A percentile compares a stretch with the other conserved stretches of the same genome.
These are phyloP conservation scores for Trypoxylus dichotomus DNA, from an alignment of 1,140 invertebrate genomes.

Conservation along the genomic window DNA sequence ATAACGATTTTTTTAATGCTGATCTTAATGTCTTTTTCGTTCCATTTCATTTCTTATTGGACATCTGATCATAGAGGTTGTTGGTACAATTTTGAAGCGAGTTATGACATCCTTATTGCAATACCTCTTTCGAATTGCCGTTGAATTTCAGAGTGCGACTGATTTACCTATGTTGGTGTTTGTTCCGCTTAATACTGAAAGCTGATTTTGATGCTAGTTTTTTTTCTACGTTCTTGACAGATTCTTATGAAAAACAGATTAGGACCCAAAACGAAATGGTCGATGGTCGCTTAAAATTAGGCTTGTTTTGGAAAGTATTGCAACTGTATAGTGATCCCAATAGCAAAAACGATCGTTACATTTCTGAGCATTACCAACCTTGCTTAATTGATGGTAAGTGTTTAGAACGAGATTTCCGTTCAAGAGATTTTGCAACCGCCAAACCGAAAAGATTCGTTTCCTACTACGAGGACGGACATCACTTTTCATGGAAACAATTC, in stretches of 20 bases:
- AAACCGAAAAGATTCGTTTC: neutral
- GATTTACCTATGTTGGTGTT: neutral
- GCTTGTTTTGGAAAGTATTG: neutral
- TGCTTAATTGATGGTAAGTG: neutral
- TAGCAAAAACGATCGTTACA: neutral
- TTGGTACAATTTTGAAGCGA: neutral
- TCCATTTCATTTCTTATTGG: neutral
- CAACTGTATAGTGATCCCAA: neutral
- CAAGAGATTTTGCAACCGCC: constrained; percentile 27
- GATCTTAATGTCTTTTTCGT: neutral
- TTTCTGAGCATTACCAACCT: neutral
- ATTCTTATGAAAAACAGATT: constrained; percentile 3
- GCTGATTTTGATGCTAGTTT: constrained; percentile 15
- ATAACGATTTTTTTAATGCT: neutral
- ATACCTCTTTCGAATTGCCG: neutral
- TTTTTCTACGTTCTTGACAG: neutral
- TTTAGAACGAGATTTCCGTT: constrained; percentile 7
- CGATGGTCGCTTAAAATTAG: neutral
- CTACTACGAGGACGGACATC: constrained; percentile 4
- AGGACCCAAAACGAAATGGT: neutral
- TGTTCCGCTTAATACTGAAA: neutral
- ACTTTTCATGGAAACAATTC: neutral
- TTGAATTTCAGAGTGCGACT: neutral
- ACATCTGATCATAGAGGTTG: neutral
- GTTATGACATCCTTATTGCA: neutral